These are phyloP conservation scores for Omphaloscelis lunosa DNA, from an alignment of 2,888 invertebrate genomes.

Conservation along the genomic window DNA sequence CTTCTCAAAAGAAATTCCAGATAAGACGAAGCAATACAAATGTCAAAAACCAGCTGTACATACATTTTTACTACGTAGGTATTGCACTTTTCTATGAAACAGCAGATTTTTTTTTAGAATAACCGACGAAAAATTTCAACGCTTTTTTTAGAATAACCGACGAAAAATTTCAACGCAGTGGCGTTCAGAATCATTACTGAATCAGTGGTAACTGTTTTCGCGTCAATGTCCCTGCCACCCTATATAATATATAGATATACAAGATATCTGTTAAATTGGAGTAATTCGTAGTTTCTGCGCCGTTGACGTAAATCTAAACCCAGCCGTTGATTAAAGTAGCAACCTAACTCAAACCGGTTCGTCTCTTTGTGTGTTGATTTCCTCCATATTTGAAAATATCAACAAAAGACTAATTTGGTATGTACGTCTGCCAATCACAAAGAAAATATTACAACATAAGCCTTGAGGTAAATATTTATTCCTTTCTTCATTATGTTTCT, in stretches of 20 bases:
- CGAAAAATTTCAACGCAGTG: too few species aligned
- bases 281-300: not conserved
- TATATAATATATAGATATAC: too few species aligned
- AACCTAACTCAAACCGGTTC: not conserved
- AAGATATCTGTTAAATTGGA: not conserved
- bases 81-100: too few species aligned
- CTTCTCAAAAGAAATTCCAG: slow-evolving; percentile 10
- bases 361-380: not conserved
- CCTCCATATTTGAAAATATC: slow-evolving; percentile 14
- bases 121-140: too few species aligned
- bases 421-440: slow-evolving; percentile 21
- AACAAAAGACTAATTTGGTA: slow-evolving; percentile 30
- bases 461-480: slow-evolving; percentile 34
- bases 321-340: not conserved
- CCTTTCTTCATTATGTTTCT: slow-evolving; percentile 33
- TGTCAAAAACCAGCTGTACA: too few species aligned
- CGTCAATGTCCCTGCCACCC: too few species aligned
- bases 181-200: too few species aligned
- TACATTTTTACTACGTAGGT: too few species aligned
- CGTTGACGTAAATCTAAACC: not conserved
- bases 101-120: too few species aligned
- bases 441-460: slow-evolving; percentile 21
- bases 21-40: slow-evolving; percentile 10
- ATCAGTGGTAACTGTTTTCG: too few species aligned
- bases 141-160: too few species aligned